phyloP scores from a whole-genome alignment of 2,888 invertebrate genomes.

The Himalopsyche kuldschensis region DNA sequence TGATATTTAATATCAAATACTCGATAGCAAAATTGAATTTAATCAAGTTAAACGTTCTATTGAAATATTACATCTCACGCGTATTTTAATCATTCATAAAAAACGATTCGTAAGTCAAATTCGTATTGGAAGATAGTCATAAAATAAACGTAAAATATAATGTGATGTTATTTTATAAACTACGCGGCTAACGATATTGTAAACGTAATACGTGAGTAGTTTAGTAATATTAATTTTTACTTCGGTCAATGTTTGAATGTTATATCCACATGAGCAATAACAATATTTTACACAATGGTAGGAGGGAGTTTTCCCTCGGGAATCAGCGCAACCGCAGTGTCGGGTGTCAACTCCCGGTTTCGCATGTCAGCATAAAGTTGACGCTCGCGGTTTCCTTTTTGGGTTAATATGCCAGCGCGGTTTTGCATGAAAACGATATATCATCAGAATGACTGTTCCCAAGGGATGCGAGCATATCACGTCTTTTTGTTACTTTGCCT shows the following conservation, averaged over 20 bases:
- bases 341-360: not conserved
- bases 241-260: too few relatives aligned
- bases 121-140: too few relatives aligned
- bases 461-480: not conserved
- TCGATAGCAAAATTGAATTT: too few relatives aligned
- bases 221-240: not conserved
- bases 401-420: conserved; percentile 33
- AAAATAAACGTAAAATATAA: too few relatives aligned
- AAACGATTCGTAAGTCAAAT: too few relatives aligned
- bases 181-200: too few relatives aligned
- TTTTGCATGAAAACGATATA: conserved; percentile 21
- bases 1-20: too few relatives aligned
- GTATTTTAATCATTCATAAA: too few relatives aligned
- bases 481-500: not conserved
- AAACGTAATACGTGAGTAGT: not conserved
- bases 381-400: conserved; percentile 33
- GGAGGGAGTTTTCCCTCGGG: not conserved
- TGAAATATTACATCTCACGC: too few relatives aligned
- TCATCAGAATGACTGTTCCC: not conserved
- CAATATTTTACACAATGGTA: not conserved
- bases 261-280: too few relatives aligned
- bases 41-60: too few relatives aligned
- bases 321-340: not conserved
- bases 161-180: too few relatives aligned
- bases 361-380: not conserved